A percentile compares a stretch with the other conserved stretches of the same genome.
Evolutionary conservation across 2,113 vertebrate species (phyloP).

Genomic region (Mohoua ochrocephala): DNA sequence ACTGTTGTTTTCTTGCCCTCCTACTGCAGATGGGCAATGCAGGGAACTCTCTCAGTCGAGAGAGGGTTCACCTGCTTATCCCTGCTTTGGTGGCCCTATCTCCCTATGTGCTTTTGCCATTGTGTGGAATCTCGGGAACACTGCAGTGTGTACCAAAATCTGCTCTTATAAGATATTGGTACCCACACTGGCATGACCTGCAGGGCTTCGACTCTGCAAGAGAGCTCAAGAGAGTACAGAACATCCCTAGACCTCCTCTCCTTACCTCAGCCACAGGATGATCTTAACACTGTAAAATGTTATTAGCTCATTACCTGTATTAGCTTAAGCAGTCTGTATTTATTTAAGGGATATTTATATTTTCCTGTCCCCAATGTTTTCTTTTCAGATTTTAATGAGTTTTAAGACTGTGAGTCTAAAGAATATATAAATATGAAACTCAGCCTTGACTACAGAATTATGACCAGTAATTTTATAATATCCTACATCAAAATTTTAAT

Average conservation of each 20-base stretch:
- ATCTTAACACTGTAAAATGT: neutral
- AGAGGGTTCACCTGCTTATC: neutral
- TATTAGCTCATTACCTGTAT: neutral
- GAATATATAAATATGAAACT: neutral
- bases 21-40: rapidly evolving
- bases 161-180: rapidly evolving
- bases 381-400: neutral
- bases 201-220: neutral
- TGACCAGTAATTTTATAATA: neutral
- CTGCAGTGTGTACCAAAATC: neutral
- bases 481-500: neutral
- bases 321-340: neutral
- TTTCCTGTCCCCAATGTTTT: neutral
- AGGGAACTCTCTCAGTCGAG: neutral
- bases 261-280: neutral
- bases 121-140: rapidly evolving
- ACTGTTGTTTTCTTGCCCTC: neutral
- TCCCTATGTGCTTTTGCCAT: neutral
- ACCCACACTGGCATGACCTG: too few species aligned
- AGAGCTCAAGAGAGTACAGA: neutral
- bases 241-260: neutral
- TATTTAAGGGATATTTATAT: neutral
- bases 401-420: neutral
- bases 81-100: neutral
- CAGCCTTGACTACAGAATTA: neutral